Percentiles rank a stretch among this genome's conserved stretches.
These are phyloP conservation scores for Anser cygnoides DNA, from an alignment of 2,113 vertebrate species.

Conservation along the genomic window DNA sequence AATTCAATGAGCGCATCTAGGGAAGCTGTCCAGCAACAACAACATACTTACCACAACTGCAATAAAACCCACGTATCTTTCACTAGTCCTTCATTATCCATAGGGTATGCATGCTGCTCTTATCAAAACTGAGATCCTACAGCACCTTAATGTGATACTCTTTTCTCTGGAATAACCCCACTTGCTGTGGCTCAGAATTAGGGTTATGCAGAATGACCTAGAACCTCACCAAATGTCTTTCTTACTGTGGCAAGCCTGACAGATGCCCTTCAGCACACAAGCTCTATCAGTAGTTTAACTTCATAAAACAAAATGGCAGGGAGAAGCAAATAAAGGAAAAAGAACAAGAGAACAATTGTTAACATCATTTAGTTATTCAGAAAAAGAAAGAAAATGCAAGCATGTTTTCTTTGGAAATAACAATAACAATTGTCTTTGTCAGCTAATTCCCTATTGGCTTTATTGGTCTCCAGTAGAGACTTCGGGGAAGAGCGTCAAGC, in stretches of 20 bases:
- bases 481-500: neutral
- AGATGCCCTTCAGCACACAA: neutral
- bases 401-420: conserved; percentile 40
- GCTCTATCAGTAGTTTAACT: neutral
- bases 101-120: neutral
- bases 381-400: conserved; percentile 52
- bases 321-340: neutral
- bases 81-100: neutral
- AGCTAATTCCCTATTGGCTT: conserved; percentile 47
- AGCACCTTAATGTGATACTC: neutral
- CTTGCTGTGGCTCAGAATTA: neutral
- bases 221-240: neutral
- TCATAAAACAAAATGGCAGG: conserved; percentile 21
- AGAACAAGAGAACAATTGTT: conserved; percentile 29
- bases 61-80: neutral
- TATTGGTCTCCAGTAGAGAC: conserved; percentile 9
- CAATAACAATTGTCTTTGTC: conserved; percentile 56
- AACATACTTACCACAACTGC: neutral
- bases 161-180: neutral
- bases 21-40: neutral
- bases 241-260: neutral
- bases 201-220: neutral
- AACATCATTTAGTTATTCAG: conserved; percentile 28
- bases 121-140: neutral
- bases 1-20: neutral